Evolutionary conservation across 2,113 vertebrate species (phyloP), one percentile per base, ranked within the genome.

Genomic region (Gambusia holbrooki): DNA sequence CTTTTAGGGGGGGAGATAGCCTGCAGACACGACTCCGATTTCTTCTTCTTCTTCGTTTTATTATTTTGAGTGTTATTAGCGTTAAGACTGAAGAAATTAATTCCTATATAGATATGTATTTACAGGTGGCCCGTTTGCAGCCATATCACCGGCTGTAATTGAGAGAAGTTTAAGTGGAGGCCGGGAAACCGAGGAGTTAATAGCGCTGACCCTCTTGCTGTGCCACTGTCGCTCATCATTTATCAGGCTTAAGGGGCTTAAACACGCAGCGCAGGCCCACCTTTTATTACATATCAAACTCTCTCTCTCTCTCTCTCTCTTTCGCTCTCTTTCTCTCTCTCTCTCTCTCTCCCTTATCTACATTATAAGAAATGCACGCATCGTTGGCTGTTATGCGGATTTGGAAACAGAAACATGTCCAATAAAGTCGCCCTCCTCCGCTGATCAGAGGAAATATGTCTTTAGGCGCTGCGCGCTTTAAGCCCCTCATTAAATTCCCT

Each of bases 151-250:
- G 90, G 64, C 71, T 92, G 92, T 93, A 93, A 94, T 92, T 92
- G 93, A 90, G 92, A 92, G 91, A 92, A 93, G 89, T 93, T 93
- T 91, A 92, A 94, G 92, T 93, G 90, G 83, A 92, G 89, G 87
- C 87, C 92, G 84, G 81, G 90, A 92, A 88, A 90, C 66, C 70
- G 90, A 92, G 91, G 92, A 94, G 92, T 94, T 95, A 94, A 94
- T 94, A 91, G 93, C 91, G 79, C 88, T 94, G 93, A 94, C 94
- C 93, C 93, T 93, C 91, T 92, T 81, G 90, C 91, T 86, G 92
- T 85, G 91, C 91, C 86, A 92, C 94, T 93, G 92, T 94, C 94
- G 89, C 92, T 93, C 93, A 94, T 94, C 93, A 94, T 93, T 94
- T 94, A 94, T 94, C 92, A 91, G 89, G 87, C 93, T 94, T 93